Evolutionary conservation across 2,888 invertebrate species (phyloP), one percentile per base, ranked within the genome.

Genomic region (Matsumyia berberina): DNA sequence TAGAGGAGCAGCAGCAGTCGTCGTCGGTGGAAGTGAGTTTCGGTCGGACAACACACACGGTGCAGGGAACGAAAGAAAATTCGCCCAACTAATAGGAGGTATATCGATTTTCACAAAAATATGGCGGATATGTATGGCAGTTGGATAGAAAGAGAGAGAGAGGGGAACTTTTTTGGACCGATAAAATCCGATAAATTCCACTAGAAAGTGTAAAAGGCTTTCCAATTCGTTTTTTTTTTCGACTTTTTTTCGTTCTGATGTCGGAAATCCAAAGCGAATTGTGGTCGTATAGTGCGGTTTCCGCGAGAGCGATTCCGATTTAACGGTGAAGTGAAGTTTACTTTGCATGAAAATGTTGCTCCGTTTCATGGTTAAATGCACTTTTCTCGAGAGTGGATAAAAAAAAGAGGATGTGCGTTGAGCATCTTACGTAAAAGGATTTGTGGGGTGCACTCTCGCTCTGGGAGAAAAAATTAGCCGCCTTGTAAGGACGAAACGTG

Each of bases 31-130:
- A 58, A 77, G 82, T 49, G 46, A 62, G 49, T 72, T 66, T 57
- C 57, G 55, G 49, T 79, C 46, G 37, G 44, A 51, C 73, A 57
- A 72, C 60, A 73, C 51, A 39, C n/a, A 67, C 73, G 67, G 83
- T 73, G 73, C 73, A 83, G 73, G 83, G 60, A 72, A 66, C 57
- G 57, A 72, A 83, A 69, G 79, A 83, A 85, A 85, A 85, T 74
- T 85, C 80, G 80, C 80, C 85, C 85, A 80, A 85, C 85, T 80
- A 85, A 85, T 79, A 85, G 85, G 80, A 85, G 80, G 80, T 85
- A 80, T 85, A 85, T 85, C 85, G 85, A 85, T 85, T 85, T 85
- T 85, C 74, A 85, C 85, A 80, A 85, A 85, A 85, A 85, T 85
- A 85, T 85, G 85, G 85, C 85, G 85, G 85, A 85, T 85, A 74